These are phyloP conservation scores for Coelinius sp. DNA, from an alignment of 2,888 invertebrate genomes.

Conservation along the genomic window DNA sequence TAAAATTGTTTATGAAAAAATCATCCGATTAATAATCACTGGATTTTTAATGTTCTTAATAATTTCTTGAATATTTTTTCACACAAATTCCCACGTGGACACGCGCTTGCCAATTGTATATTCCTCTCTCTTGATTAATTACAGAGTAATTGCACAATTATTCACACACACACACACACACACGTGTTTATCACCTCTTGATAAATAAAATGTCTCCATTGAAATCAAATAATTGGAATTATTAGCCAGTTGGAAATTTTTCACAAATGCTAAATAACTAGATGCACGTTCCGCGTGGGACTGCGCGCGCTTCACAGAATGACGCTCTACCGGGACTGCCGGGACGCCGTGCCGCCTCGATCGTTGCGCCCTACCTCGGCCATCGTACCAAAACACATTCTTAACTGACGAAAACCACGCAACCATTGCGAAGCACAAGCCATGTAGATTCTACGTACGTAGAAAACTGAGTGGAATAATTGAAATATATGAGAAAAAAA, in stretches of 20 bases:
- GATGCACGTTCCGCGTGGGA: slow-evolving; percentile 61
- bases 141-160: background rate
- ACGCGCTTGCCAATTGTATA: background rate
- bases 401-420: slow-evolving; percentile 19
- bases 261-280: slow-evolving; percentile 54
- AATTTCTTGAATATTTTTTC: background rate
- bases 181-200: background rate
- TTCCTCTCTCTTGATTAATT: background rate
- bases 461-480: background rate
- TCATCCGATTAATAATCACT: background rate
- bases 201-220: background rate
- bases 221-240: background rate
- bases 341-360: slow-evolving; percentile 41
- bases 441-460: background rate
- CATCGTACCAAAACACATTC: background rate
- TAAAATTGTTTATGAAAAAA: background rate
- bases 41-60: background rate
- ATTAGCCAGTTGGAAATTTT: background rate
- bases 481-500: background rate
- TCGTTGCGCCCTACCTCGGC: slow-evolving; percentile 27
- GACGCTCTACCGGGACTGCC: slow-evolving; percentile 46
- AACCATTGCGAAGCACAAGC: slow-evolving; percentile 14
- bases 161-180: background rate
- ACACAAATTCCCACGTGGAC: slow-evolving; percentile 19
- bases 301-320: slow-evolving; percentile 58